phyloP scores from a whole-genome alignment of 1,140 invertebrate species.

The Drosophila repleta region DNA sequence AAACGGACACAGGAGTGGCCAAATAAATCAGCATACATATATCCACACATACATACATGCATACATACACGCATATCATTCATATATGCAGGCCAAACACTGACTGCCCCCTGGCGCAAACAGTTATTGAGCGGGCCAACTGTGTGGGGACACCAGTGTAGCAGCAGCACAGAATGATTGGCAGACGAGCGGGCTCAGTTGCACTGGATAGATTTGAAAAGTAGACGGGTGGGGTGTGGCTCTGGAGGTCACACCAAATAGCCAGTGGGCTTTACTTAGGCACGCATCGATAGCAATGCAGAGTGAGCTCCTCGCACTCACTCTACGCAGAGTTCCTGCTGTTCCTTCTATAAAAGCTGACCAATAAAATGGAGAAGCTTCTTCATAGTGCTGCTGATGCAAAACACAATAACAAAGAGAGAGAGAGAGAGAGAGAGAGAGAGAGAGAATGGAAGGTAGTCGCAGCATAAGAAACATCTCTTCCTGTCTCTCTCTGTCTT shows the following conservation, averaged over 20 bases:
- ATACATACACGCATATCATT: too few relatives aligned
- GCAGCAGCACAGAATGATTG: conserved; percentile 25
- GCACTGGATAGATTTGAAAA: neutral
- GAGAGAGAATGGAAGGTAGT: neutral
- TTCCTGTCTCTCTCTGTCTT: too few relatives aligned
- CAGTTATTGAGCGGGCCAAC: too few relatives aligned
- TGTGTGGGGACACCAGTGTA: conserved; percentile 25
- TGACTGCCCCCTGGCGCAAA: too few relatives aligned
- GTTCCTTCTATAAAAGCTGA: conserved; percentile 57
- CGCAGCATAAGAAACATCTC: neutral
- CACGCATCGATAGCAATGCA: conserved; percentile 50
- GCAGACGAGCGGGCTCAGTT: conserved; percentile 4
- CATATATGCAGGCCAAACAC: too few relatives aligned
- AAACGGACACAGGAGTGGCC: conserved; percentile 6
- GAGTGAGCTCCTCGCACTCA: neutral
- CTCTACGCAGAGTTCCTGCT: conserved; percentile 29
- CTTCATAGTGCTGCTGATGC: conserved; percentile 17
- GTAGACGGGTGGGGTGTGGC: neutral
- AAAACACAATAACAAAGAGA: conserved; percentile 16
- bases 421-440: neutral
- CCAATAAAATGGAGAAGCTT: conserved; percentile 52
- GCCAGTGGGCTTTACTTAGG: conserved; percentile 61
- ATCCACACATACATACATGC: too few relatives aligned
- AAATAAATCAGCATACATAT: neutral
- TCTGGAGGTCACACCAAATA: conserved; percentile 17